Base-by-base conservation (phyloP, 2,888 invertebrate genomes). In the Eledone cirrhosa region DNA sequence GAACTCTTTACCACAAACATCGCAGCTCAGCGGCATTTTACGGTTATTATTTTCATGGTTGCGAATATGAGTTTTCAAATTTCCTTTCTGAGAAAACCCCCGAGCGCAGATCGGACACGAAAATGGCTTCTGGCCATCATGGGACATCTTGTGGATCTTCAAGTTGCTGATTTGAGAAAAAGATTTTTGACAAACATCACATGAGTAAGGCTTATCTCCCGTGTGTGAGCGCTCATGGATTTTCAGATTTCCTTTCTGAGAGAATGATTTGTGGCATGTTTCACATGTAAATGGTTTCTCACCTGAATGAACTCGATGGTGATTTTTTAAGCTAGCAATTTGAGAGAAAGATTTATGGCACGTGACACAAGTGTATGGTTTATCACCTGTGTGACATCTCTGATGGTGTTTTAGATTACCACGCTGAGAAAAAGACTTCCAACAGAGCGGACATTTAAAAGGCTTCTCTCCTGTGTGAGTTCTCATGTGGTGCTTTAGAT, bases 391-490 rank as follows among this genome's bases (percentile, higher is more conserved):
- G 76, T 76, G 76, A 48, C 47, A 48, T 48, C 76, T 33, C 27
- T 47, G 48, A 27, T 76, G 76, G 14, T 47, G 47, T 47, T 48
- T 76, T 0, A 76, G 47, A 27, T 76, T 48, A 4, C 76, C 76
- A 24, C 48, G 48, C 24, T 47, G 48, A 14, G 76, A 41, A 27
- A 76, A 76, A 3, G 76, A 76, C 13, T 76, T 76, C 48, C 76
- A 47, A 27, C 76, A 76, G 48, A 48, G 76, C 11, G 11, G n/a
- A 27, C 76, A 76, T 76, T 76, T 76, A 29, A 48, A 76, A 3
- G 76, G 76, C 27, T 76, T 76, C 22, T 76, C 76, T 8, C 76
- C 76, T 1, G 76, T 76, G 7, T 76, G 76, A 7, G 48, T 76
- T 48, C n/a, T 76, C 47, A 76, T 76, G 19, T 76, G 76, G 8